These are phyloP conservation scores for Pseudomyrmex sp. DNA, from an alignment of 1,140 invertebrate species.

Conservation along the genomic window DNA sequence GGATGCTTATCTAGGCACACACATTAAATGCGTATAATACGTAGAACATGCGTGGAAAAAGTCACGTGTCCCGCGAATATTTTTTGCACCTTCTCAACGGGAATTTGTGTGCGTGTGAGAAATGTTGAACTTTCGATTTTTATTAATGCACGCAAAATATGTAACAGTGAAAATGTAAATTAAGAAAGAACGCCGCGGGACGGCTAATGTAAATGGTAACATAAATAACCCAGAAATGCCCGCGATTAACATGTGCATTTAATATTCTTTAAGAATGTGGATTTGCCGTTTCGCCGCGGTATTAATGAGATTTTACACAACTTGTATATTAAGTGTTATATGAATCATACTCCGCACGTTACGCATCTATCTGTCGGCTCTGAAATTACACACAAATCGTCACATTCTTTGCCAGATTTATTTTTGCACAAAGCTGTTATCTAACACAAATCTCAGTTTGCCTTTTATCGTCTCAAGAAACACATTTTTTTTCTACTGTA, in stretches of 20 bases:
- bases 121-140: constrained; percentile 9
- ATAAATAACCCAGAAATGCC: constrained; percentile 27
- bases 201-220: neutral
- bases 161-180: neutral
- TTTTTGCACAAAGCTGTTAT: neutral
- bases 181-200: neutral
- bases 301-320: constrained; percentile 21
- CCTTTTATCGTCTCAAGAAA: neutral
- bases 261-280: neutral
- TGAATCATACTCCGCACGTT: neutral
- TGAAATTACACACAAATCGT: neutral
- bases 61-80: constrained; percentile 1
- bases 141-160: neutral
- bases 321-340: constrained; percentile 22
- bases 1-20: neutral
- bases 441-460: neutral
- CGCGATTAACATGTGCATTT: neutral
- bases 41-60: neutral
- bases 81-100: constrained; percentile 3
- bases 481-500: neutral
- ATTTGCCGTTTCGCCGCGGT: neutral
- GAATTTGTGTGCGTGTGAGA: constrained; percentile 4
- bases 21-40: neutral
- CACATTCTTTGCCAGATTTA: neutral
- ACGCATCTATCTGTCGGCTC: neutral